Evolutionary conservation across 2,797 vertebrate genomes (phyloP).

Genomic region (Argentina silus): DNA sequence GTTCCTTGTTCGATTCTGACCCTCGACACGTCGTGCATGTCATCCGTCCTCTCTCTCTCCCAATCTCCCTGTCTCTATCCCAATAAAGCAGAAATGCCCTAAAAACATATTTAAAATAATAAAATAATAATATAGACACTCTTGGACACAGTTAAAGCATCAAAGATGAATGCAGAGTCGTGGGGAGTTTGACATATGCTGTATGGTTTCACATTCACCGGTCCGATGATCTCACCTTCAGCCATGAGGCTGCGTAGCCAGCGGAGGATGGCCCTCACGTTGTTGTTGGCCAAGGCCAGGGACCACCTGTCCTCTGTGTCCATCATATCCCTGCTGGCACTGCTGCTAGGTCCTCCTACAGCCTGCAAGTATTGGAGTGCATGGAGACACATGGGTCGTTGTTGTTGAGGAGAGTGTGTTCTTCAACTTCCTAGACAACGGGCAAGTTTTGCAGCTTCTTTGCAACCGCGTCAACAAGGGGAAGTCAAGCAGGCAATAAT

Average conservation of each 20-base stretch:
- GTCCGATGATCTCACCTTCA: constrained; percentile 36
- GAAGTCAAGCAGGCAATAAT: not conserved
- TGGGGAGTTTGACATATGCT: too few species aligned
- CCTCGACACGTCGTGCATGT: too few species aligned
- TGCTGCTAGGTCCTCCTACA: not conserved
- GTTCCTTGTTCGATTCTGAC: too few species aligned
- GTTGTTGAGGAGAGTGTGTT: too few species aligned
- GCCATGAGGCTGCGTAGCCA: constrained; percentile 42
- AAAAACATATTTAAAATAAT: too few species aligned
- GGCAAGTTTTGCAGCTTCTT: constrained; percentile 3
- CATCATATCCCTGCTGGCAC: constrained; percentile 37
- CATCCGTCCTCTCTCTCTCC: too few species aligned
- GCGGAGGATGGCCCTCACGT: constrained; percentile 56
- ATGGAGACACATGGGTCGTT: too few species aligned
- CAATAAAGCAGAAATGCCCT: too few species aligned
- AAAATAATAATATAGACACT: not conserved
- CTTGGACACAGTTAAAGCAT: not conserved
- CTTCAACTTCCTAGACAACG: too few species aligned
- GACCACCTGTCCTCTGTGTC: constrained; percentile 58
- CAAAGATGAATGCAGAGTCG: too few species aligned
- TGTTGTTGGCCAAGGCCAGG: constrained; percentile 60
- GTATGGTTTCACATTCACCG: not conserved
- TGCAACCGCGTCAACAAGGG: not conserved
- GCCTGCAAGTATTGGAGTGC: too few species aligned
- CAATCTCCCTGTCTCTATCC: too few species aligned